Conservation (phyloP, 1,140 invertebrate species). For the Drosophila paulistorum region DNA sequence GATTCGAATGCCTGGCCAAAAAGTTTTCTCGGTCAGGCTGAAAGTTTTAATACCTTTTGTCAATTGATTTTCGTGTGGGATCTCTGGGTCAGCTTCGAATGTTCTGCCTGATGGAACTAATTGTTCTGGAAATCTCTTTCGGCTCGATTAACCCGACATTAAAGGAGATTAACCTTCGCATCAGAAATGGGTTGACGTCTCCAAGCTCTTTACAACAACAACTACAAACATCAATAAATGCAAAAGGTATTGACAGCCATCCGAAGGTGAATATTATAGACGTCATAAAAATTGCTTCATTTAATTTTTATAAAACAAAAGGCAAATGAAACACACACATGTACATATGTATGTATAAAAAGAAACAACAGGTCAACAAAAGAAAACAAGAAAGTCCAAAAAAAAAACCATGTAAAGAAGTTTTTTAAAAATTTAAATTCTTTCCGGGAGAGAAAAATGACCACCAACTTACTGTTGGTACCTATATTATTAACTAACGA, state of each 20-base stretch:
- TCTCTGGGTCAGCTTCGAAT: slow-evolving; percentile 10
- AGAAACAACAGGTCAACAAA: background rate
- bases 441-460: too few relatives aligned
- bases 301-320: slow-evolving; percentile 3
- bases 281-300: background rate
- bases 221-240: slow-evolving; percentile 13
- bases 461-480: too few relatives aligned
- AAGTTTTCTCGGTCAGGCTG: slow-evolving; percentile 59
- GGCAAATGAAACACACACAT: background rate
- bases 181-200: slow-evolving; percentile 20
- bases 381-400: too few relatives aligned
- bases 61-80: slow-evolving; percentile 66
- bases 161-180: slow-evolving; percentile 41
- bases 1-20: slow-evolving; percentile 51
- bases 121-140: slow-evolving; percentile 51
- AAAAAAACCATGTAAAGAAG: background rate
- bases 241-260: background rate
- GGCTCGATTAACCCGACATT: slow-evolving; percentile 40
- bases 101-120: slow-evolving; percentile 43
- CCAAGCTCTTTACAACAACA: slow-evolving; percentile 16
- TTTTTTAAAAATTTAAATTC: too few relatives aligned
- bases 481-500: too few relatives aligned
- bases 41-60: slow-evolving; percentile 80
- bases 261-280: background rate
- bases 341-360: too few relatives aligned